phyloP scores from a whole-genome alignment of 2,888 invertebrate species.

The Limenitis arthemis region DNA sequence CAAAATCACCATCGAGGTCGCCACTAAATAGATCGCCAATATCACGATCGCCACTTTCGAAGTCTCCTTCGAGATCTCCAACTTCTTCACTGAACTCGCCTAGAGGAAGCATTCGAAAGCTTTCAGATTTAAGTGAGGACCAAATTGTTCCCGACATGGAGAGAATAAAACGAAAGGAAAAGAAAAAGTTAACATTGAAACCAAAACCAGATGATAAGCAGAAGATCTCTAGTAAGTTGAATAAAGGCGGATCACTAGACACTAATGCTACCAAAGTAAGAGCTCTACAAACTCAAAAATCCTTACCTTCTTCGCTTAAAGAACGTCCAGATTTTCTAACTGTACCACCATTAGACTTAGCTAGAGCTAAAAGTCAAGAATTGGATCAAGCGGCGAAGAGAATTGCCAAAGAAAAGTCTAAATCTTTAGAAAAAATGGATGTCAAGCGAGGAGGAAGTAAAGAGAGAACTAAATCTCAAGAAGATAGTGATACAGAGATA shows the following conservation, averaged over 20 bases:
- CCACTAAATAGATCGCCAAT: conserved; percentile 61
- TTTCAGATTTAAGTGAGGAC: conserved; percentile 67
- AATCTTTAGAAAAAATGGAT: conserved; percentile 77
- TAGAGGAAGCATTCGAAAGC: conserved; percentile 63
- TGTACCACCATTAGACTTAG: conserved; percentile 69
- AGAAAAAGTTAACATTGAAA: conserved; percentile 60
- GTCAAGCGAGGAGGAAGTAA: conserved; percentile 70
- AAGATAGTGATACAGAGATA: conserved; percentile 80
- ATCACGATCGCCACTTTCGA: conserved; percentile 63
- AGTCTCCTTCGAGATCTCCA: conserved; percentile 66
- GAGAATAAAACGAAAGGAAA: conserved; percentile 63
- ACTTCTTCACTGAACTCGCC: conserved; percentile 69
- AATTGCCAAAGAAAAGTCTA: conserved; percentile 76
- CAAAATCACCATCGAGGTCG: conserved; percentile 58
- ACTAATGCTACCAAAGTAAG: conserved; percentile 63
- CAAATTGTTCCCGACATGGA: conserved; percentile 67
- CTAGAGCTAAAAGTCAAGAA: conserved; percentile 75
- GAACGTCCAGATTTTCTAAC: conserved; percentile 67
- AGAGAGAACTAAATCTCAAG: conserved; percentile 80
- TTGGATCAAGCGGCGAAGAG: conserved; percentile 65
- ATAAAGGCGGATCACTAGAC: conserved; percentile 64
- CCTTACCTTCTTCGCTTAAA: conserved; percentile 68
- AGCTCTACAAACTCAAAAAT: conserved; percentile 66
- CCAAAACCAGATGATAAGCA: conserved; percentile 61
- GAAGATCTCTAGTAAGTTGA: conserved; percentile 51